Evolutionary conservation across 92 coral and sea anemone genomes (phyloP), one percentile per base, ranked within the genome.

Genomic region (Parazoanthus atlanticus): DNA sequence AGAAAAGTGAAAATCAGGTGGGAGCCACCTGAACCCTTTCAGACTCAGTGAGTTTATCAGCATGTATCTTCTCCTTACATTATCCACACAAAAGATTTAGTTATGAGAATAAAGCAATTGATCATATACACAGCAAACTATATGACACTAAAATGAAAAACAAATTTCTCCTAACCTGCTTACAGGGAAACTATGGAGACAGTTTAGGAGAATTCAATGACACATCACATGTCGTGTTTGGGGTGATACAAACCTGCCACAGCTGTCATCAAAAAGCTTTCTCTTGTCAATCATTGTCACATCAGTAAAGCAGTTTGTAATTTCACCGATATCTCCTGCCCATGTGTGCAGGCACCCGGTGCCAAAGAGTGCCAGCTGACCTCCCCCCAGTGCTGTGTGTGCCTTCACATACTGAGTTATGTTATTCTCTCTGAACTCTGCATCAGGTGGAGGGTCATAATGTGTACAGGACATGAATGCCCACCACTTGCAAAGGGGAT

Each of bases 321-420:
- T 89, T 64, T 97, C 98, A 46, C 93, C 91, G 75, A 91, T 80
- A 81, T 86, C 92, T 41, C 91, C 80, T 26, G 98, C 98, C 99
- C 99, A 97, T 13, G 97, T 97, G 91, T 97, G 99, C 30, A 97
- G 92, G 34, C 98, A 96, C 21, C 96, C 99, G 25, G 98, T 97
- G 28, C 99, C 99, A 91, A 97, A 95, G 82, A 97, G 91, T 7
- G 98, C 99, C 73, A 97, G 87, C 32, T 91, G 89, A 11, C 99
- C 98, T 46, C 99, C 99, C 26, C 99, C 99, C 1, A 97, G 91
- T 0, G 99, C 99, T 32, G 99, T 97, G 87, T 97, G 99, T 12
- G 94, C 99, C 90, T 91, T 97, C 76, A 97, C 94, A 82, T 97
- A 97, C 86, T 86, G 79, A 6, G 89, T 84, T 15, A 93, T 85